These are phyloP conservation scores for Lathamus discolor DNA, from an alignment of 2,113 vertebrate species.

Conservation along the genomic window DNA sequence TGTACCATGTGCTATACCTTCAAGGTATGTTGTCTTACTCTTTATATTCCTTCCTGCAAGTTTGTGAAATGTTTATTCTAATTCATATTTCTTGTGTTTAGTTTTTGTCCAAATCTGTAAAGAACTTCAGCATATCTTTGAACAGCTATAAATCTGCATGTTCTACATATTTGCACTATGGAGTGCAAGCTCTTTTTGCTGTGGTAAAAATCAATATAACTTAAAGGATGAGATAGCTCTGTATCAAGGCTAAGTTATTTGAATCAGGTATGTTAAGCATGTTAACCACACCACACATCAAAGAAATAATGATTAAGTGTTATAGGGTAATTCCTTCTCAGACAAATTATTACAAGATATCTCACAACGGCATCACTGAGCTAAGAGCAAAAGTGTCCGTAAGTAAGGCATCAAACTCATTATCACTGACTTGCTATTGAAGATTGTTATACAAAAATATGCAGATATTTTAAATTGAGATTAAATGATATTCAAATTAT, in stretches of 20 bases:
- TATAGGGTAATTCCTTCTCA: slow-evolving; percentile 47
- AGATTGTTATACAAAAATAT: slow-evolving; percentile 21
- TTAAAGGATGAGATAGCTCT: slow-evolving; percentile 11
- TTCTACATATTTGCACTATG: neutral
- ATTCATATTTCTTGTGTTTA: neutral
- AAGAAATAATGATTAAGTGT: slow-evolving; percentile 61
- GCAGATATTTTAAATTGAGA: slow-evolving; percentile 17
- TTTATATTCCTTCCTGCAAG: neutral
- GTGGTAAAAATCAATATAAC: neutral
- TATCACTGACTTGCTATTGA: slow-evolving; percentile 7
- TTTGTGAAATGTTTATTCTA: neutral
- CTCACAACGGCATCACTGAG: slow-evolving; percentile 2
- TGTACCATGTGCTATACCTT: neutral
- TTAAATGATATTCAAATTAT: slow-evolving; percentile 36
- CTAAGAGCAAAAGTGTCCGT: slow-evolving; percentile 21
- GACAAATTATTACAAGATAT: slow-evolving; percentile 39
- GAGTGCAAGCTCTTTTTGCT: neutral
- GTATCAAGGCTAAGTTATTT: slow-evolving; percentile 23
- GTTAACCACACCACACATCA: slow-evolving; percentile 64
- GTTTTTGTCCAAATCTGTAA: neutral
- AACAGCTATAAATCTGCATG: neutral
- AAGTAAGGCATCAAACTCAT: slow-evolving; percentile 39
- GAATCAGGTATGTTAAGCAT: slow-evolving; percentile 48
- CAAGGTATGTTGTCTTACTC: neutral
- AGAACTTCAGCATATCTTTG: neutral